phyloP scores from a whole-genome alignment of 2,888 invertebrate genomes.

The Euspilapteryx auroguttella region DNA sequence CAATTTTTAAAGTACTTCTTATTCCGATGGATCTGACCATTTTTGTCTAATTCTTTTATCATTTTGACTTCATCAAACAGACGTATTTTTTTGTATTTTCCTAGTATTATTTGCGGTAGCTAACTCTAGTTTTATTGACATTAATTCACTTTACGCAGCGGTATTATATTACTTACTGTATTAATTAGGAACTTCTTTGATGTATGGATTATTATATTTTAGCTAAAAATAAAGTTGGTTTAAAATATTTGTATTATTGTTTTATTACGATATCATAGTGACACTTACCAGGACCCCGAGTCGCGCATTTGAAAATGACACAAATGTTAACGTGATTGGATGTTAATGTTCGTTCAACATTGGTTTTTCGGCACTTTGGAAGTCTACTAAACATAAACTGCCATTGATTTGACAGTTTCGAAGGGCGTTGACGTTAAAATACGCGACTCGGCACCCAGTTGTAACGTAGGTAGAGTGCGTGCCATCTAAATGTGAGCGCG shows the following conservation, averaged over 20 bases:
- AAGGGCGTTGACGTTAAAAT: too few species aligned
- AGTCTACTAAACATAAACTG: too few species aligned
- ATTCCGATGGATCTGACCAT: slow-evolving; percentile 23
- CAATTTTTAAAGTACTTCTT: slow-evolving; percentile 17
- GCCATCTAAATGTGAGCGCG: too few species aligned
- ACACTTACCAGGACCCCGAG: too few species aligned
- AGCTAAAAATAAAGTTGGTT: slow-evolving; percentile 63
- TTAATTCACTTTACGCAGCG: too few species aligned
- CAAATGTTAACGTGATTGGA: too few species aligned
- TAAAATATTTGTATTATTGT: slow-evolving; percentile 35
- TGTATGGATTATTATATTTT: slow-evolving; percentile 62
- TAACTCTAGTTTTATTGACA: slow-evolving; percentile 18
- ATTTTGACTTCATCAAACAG: slow-evolving; percentile 23
- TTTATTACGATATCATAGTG: slow-evolving; percentile 9
- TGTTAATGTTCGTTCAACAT: too few species aligned
- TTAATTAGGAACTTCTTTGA: slow-evolving; percentile 54
- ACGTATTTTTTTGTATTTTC: slow-evolving; percentile 9
- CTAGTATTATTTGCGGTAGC: slow-evolving; percentile 33
- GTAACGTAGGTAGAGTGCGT: too few species aligned
- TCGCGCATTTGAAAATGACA: too few species aligned
- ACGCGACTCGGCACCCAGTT: too few species aligned
- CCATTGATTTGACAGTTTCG: too few species aligned
- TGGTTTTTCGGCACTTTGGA: too few species aligned
- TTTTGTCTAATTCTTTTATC: slow-evolving; percentile 11
- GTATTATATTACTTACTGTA: slow-evolving; percentile 34